Conservation (phyloP, 2,797 vertebrate genomes). For the Acanthis flammea region DNA sequence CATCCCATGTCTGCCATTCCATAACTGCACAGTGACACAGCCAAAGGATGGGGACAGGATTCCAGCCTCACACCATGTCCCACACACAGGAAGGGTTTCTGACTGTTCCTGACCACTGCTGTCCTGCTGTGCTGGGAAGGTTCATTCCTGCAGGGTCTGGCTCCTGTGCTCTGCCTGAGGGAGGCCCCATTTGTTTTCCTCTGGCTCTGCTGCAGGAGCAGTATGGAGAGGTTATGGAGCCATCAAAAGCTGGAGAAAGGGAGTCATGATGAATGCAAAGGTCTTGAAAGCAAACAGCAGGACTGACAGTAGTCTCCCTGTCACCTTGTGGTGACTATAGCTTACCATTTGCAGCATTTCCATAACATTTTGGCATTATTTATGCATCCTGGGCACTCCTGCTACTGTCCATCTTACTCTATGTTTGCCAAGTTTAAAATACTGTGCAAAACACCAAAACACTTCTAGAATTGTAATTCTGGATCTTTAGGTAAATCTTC, state of each 20-base stretch:
- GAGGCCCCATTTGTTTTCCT: neutral
- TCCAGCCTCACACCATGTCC: neutral
- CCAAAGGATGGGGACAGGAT: neutral
- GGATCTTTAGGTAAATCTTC: neutral
- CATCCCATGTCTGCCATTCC: neutral
- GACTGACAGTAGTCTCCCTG: neutral
- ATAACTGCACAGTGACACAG: neutral
- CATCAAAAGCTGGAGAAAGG: neutral
- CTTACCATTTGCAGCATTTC: neutral
- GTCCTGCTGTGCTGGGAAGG: accelerated
- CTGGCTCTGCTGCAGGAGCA: neutral
- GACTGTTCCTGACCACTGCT: neutral
- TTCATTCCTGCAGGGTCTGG: neutral
- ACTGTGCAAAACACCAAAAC: neutral
- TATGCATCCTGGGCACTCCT: neutral
- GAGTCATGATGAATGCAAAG: accelerated
- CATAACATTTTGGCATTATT: neutral
- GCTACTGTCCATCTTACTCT: neutral
- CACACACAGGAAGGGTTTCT: accelerated
- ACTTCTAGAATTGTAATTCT: neutral
- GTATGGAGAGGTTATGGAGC: neutral
- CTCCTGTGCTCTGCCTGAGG: neutral
- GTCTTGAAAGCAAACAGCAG: neutral
- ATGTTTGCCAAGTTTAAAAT: neutral
- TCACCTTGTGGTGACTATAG: neutral